Base-by-base conservation (phyloP, 1,140 invertebrate species). In the Musca vetustissima region DNA sequence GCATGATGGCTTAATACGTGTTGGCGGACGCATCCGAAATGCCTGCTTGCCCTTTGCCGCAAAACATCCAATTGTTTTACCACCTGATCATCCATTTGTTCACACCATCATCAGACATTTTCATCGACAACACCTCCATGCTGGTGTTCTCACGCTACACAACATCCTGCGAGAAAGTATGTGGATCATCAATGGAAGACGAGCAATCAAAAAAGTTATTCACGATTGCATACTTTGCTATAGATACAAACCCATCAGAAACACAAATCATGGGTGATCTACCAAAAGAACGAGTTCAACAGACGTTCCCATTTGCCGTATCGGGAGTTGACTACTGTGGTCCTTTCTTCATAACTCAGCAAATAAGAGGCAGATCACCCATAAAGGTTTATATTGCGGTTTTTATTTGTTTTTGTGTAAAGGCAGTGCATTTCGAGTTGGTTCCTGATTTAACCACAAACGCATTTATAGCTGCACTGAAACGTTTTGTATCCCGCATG, bases 31-130 rank as follows among this genome's bases (percentile, higher is more conserved):
- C 8, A 21, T 66, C n/a, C 14, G 52, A 21, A 32, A 25, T 19
- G 19, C 65, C 2, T 52, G 4, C 3, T 14, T 66, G 7, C 21
- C 69, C 4, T 71, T 73, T 52, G 73, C 77, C 21, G 71, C 76
- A 25, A 84, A 83, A 69, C 82, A 84, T 72, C 84, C 83, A 0
- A 78, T 83, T 13, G 47, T 85, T 11, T 59, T 83, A 49, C 77
- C 71, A 8, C 8, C n/a, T 15, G 76, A 76, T 36, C 70, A 81
- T 73, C 69, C 72, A 24, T 64, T 85, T 7, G 77, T 78, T 14
- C 67, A 73, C 7, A 53, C 83, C 47, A 70, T 85, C 4, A 75
- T 85, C 11, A 48, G 66, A 11, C n/a, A 80, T 52, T 66, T 75
- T 36, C 84, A 85, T 69, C 1, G 36, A 1, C 64, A 66, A 24